Evolutionary conservation across 2,888 invertebrate genomes (phyloP), one percentile per base, ranked within the genome.

Genomic region (Lampropteryx suffumata): DNA sequence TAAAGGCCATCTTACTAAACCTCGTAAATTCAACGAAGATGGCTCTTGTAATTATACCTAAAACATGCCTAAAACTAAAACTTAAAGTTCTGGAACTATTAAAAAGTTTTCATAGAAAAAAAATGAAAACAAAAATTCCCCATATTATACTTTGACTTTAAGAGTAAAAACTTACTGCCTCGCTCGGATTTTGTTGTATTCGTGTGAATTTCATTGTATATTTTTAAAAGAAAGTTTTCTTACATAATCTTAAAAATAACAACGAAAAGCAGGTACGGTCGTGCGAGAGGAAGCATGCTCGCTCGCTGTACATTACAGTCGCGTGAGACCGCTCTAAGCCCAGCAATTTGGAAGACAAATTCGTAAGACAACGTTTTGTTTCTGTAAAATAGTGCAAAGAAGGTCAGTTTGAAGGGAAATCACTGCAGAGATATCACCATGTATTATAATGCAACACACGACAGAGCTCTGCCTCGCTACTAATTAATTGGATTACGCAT

Each of bases 401-500:
- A 41, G 56, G 58, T 45, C 59, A 61, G 57, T 49, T 40, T 37
- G 37, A 48, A 53, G 47, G 49, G 52, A 48, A 57, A 49, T 45
- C 48, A 40, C 64, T 57, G 57, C 43, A 53, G 46, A 55, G 54
- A 52, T 50, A 50, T 26, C 28, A 12, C 37, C 41, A 7, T 11
- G 28, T 39, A 50, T 62, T 69, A 65, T 67, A 67, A 68, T 76
- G 73, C 74, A 76, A 70, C 71, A 26, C 68, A 71, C 69, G 71
- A 67, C 71, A 68, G 77, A 78, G 76, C 77, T 79, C 75, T 76
- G 81, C 79, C 77, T 75, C 72, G 59, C 63, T 69, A 67, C 77
- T 83, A 82, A 85, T 84, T 83, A 85, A 85, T 83, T 84, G 77
- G 79, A 84, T 82, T 82, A 82, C 81, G 69, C 69, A 77, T 69